phyloP scores from a whole-genome alignment of 2,888 invertebrate species.

The Phania funesta region DNA sequence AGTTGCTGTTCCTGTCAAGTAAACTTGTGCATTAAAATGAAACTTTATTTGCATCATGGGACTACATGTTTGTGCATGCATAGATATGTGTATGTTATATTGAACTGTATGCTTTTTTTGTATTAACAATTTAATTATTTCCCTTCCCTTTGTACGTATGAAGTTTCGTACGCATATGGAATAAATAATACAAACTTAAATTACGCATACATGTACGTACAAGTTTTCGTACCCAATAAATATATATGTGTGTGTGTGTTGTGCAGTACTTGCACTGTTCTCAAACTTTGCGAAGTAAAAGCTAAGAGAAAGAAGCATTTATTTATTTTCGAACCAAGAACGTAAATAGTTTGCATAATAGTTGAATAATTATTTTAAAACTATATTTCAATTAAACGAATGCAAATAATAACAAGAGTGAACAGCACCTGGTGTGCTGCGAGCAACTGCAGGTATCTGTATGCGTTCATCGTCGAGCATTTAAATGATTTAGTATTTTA shows the following conservation, averaged over 20 bases:
- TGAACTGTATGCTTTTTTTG: background rate
- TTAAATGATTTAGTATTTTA: background rate
- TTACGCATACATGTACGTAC: constrained; percentile 9
- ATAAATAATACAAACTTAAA: constrained; percentile 37
- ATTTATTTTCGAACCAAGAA: constrained; percentile 15
- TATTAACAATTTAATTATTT: background rate
- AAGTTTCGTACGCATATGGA: constrained; percentile 23
- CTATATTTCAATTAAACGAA: constrained; percentile 32
- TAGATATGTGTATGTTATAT: background rate
- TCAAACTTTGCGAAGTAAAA: background rate
- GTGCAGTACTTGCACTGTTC: background rate
- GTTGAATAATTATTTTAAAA: constrained; percentile 48
- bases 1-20: constrained; percentile 27
- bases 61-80: background rate
- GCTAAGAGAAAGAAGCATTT: too few relatives aligned
- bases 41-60: constrained; percentile 50
- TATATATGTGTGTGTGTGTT: background rate
- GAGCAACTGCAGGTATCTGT: background rate
- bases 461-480: background rate
- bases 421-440: constrained; percentile 20
- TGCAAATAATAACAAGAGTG: constrained; percentile 12
- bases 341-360: constrained; percentile 26
- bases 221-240: background rate
- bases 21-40: constrained; percentile 48
- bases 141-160: background rate